These are phyloP conservation scores for Enteromius thamalakanensis DNA, from an alignment of 2,797 vertebrate genomes.

Conservation along the genomic window DNA sequence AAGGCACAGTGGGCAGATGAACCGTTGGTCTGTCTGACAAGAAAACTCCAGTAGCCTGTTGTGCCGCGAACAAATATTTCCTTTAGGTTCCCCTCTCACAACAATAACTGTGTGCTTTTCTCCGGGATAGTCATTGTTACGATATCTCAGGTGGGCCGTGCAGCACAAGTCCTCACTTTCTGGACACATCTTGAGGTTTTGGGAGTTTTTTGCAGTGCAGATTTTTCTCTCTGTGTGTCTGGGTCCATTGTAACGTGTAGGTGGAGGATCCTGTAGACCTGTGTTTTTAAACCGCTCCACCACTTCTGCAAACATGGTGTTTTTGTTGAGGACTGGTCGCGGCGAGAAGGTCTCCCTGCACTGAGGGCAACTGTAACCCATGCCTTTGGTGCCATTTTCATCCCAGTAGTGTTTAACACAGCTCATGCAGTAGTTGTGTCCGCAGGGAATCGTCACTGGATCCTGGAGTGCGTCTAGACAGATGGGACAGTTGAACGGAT, in stretches of 20 bases:
- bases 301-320: slow-evolving; percentile 58
- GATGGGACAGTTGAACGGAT: slow-evolving; percentile 45
- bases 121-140: background rate
- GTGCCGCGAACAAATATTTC: slow-evolving; percentile 48
- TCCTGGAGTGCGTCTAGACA: slow-evolving; percentile 50
- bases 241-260: background rate
- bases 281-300: slow-evolving; percentile 53
- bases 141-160: background rate
- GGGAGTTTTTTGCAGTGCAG: slow-evolving; percentile 9
- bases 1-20: slow-evolving; percentile 45
- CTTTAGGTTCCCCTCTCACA: slow-evolving; percentile 16
- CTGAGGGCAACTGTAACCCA: slow-evolving; percentile 46
- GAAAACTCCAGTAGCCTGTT: slow-evolving; percentile 28
- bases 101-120: slow-evolving; percentile 48
- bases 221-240: background rate
- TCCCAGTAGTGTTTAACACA: slow-evolving; percentile 57
- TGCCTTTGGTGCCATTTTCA: slow-evolving; percentile 3
- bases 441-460: slow-evolving; percentile 56
- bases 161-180: slow-evolving; percentile 12
- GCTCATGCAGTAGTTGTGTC: slow-evolving; percentile 58
- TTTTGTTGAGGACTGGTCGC: slow-evolving; percentile 54
- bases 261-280: slow-evolving; percentile 40
- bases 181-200: slow-evolving; percentile 14
- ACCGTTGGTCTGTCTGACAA: slow-evolving; percentile 27
- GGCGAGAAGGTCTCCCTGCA: slow-evolving; percentile 51